Evolutionary conservation across 2,888 invertebrate species (phyloP).

Genomic region (Cylindroiulus punctatus): DNA sequence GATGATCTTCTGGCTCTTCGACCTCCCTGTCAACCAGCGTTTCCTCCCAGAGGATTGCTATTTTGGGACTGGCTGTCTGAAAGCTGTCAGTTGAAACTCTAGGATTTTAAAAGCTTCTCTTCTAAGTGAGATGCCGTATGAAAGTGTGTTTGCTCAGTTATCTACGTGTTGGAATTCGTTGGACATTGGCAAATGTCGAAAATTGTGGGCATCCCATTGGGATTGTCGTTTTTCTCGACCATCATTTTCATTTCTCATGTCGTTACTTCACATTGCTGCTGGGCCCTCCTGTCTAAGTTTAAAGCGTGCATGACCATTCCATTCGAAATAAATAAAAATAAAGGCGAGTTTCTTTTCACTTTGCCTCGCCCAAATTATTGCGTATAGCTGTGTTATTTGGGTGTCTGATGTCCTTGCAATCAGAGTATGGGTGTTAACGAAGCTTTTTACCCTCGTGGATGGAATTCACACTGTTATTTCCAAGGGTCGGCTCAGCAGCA

Average conservation of each 20-base stretch:
- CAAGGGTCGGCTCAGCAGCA: neutral
- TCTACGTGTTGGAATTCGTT: neutral
- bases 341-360: neutral
- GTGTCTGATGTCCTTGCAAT: constrained; percentile 33
- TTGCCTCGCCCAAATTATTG: constrained; percentile 33
- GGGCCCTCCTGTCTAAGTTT: neutral
- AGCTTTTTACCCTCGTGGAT: neutral
- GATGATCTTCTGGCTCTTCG: constrained; percentile 44
- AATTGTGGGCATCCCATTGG: neutral
- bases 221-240: neutral
- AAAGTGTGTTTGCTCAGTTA: neutral
- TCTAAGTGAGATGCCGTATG: neutral
- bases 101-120: constrained; percentile 41
- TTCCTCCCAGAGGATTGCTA: neutral
- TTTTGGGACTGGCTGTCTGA: constrained; percentile 31
- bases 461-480: neutral
- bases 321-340: constrained; percentile 1
- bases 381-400: constrained; percentile 2
- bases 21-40: neutral
- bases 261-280: neutral
- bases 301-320: neutral
- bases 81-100: constrained; percentile 28
- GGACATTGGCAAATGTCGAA: neutral
- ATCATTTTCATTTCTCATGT: neutral
- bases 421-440: neutral